A percentile compares a stretch with the other conserved stretches of the same genome.
Conservation (phyloP, 1,140 invertebrate species). For the Eulimnadia texana region DNA sequence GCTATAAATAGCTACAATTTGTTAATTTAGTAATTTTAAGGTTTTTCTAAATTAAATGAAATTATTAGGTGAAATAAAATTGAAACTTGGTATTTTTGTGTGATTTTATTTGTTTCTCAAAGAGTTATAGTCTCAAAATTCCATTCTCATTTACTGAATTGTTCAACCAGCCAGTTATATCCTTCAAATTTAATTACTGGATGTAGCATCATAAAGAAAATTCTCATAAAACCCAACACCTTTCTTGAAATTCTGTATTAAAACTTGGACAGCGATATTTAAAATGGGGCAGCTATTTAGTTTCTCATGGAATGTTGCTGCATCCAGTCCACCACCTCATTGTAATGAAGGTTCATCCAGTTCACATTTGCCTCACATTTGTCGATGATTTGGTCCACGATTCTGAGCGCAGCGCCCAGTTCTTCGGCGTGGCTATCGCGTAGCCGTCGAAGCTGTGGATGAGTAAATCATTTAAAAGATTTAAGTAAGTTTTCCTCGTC, state of each 20-base stretch:
- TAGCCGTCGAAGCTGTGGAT: slow-evolving; percentile 17
- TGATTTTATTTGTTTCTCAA: background rate
- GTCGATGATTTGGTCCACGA: slow-evolving; percentile 61
- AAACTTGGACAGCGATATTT: background rate
- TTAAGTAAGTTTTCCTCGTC: background rate
- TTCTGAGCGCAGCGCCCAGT: slow-evolving; percentile 44
- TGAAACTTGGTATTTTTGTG: no score
- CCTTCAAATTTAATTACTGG: background rate
- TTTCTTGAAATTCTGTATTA: background rate
- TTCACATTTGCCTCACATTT: slow-evolving; percentile 58
- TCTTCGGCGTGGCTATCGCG: slow-evolving; percentile 23
- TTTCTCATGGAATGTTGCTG: slow-evolving; percentile 14
- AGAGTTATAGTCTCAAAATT: background rate
- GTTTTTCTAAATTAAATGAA: no score
- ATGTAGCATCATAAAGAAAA: background rate
- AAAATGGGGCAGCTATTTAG: background rate
- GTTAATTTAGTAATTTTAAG: no score
- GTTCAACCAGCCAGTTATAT: no score
- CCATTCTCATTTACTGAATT: no score
- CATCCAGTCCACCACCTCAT: slow-evolving; percentile 56
- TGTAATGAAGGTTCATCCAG: slow-evolving; percentile 62
- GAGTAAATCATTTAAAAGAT: background rate
- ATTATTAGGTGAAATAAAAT: no score
- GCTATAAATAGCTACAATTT: no score
- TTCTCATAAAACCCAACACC: background rate